Conservation (phyloP, 2,113 vertebrate species). For the Gulo gulo region DNA sequence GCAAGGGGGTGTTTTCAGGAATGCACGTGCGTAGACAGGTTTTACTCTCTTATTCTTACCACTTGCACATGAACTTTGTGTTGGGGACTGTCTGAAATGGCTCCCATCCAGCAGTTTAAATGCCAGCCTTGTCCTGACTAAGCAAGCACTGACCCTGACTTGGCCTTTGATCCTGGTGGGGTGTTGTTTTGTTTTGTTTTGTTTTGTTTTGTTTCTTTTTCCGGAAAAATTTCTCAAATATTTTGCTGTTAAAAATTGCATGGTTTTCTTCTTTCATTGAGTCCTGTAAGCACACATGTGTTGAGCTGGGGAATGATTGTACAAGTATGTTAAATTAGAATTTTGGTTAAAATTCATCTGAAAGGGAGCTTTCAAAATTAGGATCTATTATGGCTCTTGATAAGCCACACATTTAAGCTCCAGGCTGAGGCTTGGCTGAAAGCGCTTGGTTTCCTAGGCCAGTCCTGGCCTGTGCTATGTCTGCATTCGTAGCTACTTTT, state of each 20-base stretch:
- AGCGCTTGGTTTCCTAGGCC: constrained; percentile 28
- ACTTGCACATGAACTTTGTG: constrained; percentile 38
- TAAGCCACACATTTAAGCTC: constrained; percentile 53
- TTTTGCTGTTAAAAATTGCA: constrained; percentile 57
- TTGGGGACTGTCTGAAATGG: constrained; percentile 24
- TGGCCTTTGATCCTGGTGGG: constrained; percentile 44
- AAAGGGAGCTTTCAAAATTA: constrained; percentile 37
- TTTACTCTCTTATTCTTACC: constrained; percentile 43
- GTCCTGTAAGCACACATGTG: background rate
- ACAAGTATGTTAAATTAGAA: constrained; percentile 10
- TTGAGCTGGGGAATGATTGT: constrained; percentile 53
- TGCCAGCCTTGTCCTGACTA: constrained; percentile 43
- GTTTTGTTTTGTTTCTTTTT: too few relatives aligned
- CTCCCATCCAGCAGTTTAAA: background rate
- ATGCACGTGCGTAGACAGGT: constrained; percentile 53
- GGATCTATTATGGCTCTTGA: background rate
- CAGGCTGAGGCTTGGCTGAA: background rate
- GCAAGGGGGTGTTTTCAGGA: constrained; percentile 18
- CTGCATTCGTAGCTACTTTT: constrained; percentile 1
- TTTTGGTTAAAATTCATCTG: constrained; percentile 55
- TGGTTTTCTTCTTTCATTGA: constrained; percentile 60
- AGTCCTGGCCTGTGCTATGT: background rate
- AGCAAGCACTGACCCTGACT: constrained; percentile 40
- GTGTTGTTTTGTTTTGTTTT: too few relatives aligned
- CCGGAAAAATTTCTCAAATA: background rate